phyloP scores from a whole-genome alignment of 2,797 vertebrate species.

The Parambassis ranga region DNA sequence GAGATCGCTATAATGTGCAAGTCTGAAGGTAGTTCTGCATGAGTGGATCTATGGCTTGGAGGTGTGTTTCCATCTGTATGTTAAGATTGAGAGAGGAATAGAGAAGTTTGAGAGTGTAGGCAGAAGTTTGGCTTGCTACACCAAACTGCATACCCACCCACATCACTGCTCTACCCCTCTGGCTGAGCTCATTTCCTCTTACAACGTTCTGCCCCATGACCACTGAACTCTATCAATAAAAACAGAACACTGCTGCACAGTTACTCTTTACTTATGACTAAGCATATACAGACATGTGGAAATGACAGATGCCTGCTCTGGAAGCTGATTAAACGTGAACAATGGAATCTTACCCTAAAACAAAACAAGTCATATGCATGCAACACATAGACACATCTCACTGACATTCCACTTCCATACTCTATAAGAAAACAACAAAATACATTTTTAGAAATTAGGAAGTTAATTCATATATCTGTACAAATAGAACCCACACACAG shows the following conservation, averaged over 20 bases:
- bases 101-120: constrained; percentile 10
- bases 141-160: constrained; percentile 25
- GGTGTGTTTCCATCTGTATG: constrained; percentile 3
- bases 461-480: too few species aligned
- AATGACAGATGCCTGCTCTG: not conserved
- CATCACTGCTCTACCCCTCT: constrained; percentile 3
- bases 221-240: not conserved
- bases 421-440: not conserved
- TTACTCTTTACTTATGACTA: not conserved
- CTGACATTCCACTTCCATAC: not conserved
- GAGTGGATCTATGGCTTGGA: not conserved
- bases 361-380: not conserved
- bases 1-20: not conserved
- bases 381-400: too few species aligned
- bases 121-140: constrained; percentile 29
- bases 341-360: too few species aligned
- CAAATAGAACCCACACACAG: too few species aligned
- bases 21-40: not conserved
- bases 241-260: not conserved
- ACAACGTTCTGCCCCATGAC: not conserved
- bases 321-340: too few species aligned
- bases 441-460: too few species aligned
- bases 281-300: not conserved
- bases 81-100: not conserved
- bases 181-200: constrained; percentile 28